Base-by-base conservation (phyloP, 2,113 vertebrate genomes). In the Lontra canadensis region DNA sequence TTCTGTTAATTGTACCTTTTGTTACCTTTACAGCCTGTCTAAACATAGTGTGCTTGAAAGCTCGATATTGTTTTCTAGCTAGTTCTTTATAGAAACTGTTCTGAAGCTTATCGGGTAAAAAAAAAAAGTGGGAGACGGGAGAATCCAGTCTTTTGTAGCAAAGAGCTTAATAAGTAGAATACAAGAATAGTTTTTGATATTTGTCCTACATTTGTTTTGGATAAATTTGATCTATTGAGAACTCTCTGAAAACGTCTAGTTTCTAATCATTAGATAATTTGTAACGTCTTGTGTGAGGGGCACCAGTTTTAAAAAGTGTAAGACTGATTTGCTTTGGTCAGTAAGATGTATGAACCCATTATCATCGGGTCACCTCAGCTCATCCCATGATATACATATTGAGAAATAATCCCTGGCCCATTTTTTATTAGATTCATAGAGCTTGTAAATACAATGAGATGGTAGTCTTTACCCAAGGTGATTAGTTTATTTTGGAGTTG, bases 21-120 rank as follows among this genome's bases (percentile, higher is more conserved):
- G 98, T 98, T 98, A 98, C 98, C 96, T 98, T 1, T 63, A 73
- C 96, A 97, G 97, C 95, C 98, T 98, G 98, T 98, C 99, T 98
- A 98, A 99, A 98, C 98, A 98, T 49, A 90, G 98, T 95, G 94
- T 97, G 91, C 95, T 98, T 96, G 96, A 98, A 90, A 1, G 49
- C 93, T 93, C 61, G 71, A 87, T 90, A 98, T 97, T 98, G 97
- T 98, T 99, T 98, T 90, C 97, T 95, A 95, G 97, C 85, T 74
- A 31, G 52, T 97, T 79, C 95, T 97, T 96, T 67, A 87, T 94
- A 73, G 95, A 98, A 98, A 98, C 85, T 57, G 65, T 89, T 98
- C 93, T 90, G 96, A 97, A 90, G 97, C 97, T 98, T 98, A 95
- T 97, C 95, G 57, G 97, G 97, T 82, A 97, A 94, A 97, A 95